Base-by-base conservation (phyloP, 2,888 invertebrate species). In the Drosophila borborema region DNA sequence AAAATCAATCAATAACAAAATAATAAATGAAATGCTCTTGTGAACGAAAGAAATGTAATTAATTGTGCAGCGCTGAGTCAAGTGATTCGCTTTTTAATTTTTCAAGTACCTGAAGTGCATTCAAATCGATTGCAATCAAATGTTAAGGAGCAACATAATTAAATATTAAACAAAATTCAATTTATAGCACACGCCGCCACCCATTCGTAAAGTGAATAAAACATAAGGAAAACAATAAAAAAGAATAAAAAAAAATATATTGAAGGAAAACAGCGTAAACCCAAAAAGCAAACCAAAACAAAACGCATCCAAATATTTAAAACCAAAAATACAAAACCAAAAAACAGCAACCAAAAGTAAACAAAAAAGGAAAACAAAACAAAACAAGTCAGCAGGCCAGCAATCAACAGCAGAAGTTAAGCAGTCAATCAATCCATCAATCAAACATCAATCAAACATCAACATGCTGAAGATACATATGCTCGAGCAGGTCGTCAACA, bases 391-490 rank as follows among this genome's bases (percentile, higher is more conserved):
- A 56, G 58, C 56, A 58, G 16, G 49, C 38, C 20, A 38, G 54
- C 64, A 51, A 43, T 60, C 63, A 55, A 55, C 71, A 28, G 14
- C 71, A 34, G 1, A 1, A 34, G 61, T 64, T 59, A 56, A 72
- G 10, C 74, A 77, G 58, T 64, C 77, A 71, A 63, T 64, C 77
- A 71, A 63, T 56, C 61, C 43, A 54, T 54, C 70, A 56, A 72
- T 46, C 51, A 18, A 40, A 31, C 28, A 40, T 28, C 49, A 61
- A 46, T 53, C 40, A 49, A 18, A 63, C 65, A 20, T 20, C 20
- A 65, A 45, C 53, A 96, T 96, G 96, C 93, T 96, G 93, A 96
- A 96, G 94, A 96, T 96, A 94, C 96, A 96, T 93, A 95, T 96
- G 96, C 94, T 96, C 94, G 96, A 96, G 91, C 96, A 96, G 90